Evolutionary conservation across 2,797 vertebrate genomes (phyloP).

Genomic region (Pogoniulus pusillus): DNA sequence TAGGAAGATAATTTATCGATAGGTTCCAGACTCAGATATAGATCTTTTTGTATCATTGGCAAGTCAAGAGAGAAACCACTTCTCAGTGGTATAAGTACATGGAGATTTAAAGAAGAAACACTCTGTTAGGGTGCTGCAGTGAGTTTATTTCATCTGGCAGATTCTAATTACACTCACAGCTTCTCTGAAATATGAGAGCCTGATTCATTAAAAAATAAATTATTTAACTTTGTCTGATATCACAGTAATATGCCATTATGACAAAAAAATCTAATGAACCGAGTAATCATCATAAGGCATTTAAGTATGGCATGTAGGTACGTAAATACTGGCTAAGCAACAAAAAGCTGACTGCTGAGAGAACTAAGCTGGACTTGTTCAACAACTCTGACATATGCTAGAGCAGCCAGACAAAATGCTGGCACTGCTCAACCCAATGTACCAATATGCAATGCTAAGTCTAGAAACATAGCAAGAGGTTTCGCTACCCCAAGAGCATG

Average conservation of each 20-base stretch:
- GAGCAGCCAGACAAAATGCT: not conserved
- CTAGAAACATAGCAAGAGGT: not conserved
- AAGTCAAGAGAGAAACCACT: not conserved
- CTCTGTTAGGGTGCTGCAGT: accelerated
- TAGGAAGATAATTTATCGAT: not conserved
- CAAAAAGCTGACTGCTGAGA: not conserved
- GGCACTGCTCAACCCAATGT: too few species aligned
- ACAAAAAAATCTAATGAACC: not conserved
- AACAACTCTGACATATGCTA: not conserved
- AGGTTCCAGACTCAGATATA: not conserved
- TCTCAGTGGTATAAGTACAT: not conserved
- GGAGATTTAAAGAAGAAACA: not conserved
- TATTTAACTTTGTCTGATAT: not conserved
- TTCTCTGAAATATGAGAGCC: not conserved
- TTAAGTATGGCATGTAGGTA: not conserved
- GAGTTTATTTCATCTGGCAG: not conserved
- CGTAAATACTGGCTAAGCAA: not conserved
- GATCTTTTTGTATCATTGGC: not conserved
- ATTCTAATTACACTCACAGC: not conserved
- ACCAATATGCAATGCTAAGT: too few species aligned
- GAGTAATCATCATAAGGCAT: not conserved
- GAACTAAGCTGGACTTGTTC: not conserved
- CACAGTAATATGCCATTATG: not conserved
- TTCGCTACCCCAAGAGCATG: too few species aligned
- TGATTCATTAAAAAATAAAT: not conserved